These are phyloP conservation scores for Podabrus alpinus DNA, from an alignment of 2,888 invertebrate species.

Conservation along the genomic window DNA sequence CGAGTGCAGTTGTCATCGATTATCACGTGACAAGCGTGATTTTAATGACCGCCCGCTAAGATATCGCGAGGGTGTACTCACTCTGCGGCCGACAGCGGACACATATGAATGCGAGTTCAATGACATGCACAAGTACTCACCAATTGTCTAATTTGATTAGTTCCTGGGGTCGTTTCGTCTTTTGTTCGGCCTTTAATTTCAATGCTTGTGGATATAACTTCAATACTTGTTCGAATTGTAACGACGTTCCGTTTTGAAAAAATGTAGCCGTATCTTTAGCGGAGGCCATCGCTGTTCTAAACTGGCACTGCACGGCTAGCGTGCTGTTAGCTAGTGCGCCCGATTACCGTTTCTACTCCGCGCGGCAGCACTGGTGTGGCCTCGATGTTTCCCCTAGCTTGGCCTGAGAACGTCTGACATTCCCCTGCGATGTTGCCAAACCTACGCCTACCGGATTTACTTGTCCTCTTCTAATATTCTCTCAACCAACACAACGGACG, in stretches of 20 bases:
- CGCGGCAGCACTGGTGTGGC: conserved; percentile 46
- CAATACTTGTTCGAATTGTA: conserved; percentile 85
- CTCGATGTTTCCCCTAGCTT: conserved; percentile 49
- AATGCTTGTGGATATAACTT: conserved; percentile 91
- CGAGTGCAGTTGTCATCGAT: conserved; percentile 69
- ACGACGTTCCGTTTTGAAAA: conserved; percentile 87
- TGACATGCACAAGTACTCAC: conserved; percentile 66
- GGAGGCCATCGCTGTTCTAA: conserved; percentile 63
- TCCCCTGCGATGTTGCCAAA: conserved; percentile 46
- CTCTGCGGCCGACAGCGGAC: conserved; percentile 41
- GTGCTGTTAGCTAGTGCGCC: conserved; percentile 41
- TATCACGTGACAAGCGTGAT: conserved; percentile 72
- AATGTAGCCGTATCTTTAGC: conserved; percentile 91
- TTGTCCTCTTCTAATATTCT: conserved; percentile 15
- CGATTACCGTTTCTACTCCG: conserved; percentile 37
- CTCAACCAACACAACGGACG: background rate
- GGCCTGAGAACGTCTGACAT: conserved; percentile 53
- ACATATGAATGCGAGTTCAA: conserved; percentile 43
- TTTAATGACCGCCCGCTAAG: conserved; percentile 66
- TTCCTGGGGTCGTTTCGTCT: conserved; percentile 89
- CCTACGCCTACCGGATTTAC: conserved; percentile 24
- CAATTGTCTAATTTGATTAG: conserved; percentile 93
- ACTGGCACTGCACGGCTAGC: conserved; percentile 46
- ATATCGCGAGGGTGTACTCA: conserved; percentile 66
- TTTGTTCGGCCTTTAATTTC: conserved; percentile 86